These are phyloP conservation scores for Elegia similella DNA, from an alignment of 2,888 invertebrate genomes.

Conservation along the genomic window DNA sequence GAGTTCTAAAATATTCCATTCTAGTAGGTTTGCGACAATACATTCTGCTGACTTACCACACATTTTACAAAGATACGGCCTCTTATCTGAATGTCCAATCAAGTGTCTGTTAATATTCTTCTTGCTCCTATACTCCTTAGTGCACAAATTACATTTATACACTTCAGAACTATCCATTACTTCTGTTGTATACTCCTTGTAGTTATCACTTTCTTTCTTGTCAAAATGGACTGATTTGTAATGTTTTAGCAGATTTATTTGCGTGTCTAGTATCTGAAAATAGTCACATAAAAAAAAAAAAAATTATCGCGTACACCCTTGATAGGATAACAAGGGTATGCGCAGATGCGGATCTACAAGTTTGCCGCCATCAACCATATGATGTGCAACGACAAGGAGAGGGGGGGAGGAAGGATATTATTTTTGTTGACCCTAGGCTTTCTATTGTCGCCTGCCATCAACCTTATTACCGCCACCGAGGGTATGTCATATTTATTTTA, in stretches of 20 bases:
- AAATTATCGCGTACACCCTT: too few relatives aligned
- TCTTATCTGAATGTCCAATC: slow-evolving; percentile 40
- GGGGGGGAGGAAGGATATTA: too few relatives aligned
- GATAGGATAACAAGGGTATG: too few relatives aligned
- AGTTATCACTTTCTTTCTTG: slow-evolving; percentile 15
- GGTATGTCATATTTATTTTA: too few relatives aligned
- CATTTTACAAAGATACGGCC: slow-evolving; percentile 62
- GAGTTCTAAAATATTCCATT: too few relatives aligned
- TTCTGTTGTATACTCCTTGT: slow-evolving; percentile 27
- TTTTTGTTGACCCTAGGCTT: too few relatives aligned
- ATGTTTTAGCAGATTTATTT: slow-evolving; percentile 43
- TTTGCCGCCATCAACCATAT: too few relatives aligned
- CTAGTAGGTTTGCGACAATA: too few relatives aligned
- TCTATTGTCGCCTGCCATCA: too few relatives aligned
- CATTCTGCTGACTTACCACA: slow-evolving; percentile 52
- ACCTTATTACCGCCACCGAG: too few relatives aligned
- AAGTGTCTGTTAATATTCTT: slow-evolving; percentile 46
- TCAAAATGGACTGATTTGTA: slow-evolving; percentile 39
- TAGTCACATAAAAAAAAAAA: slow-evolving; percentile 27
- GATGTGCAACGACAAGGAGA: too few relatives aligned
- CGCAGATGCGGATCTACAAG: too few relatives aligned
- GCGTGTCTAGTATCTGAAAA: slow-evolving; percentile 34
- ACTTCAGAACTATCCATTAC: slow-evolving; percentile 23
- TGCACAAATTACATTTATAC: slow-evolving; percentile 52
- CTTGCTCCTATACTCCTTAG: slow-evolving; percentile 40